Evolutionary conservation across 2,113 vertebrate genomes (phyloP).

Genomic region (Podarcis cretensis): DNA sequence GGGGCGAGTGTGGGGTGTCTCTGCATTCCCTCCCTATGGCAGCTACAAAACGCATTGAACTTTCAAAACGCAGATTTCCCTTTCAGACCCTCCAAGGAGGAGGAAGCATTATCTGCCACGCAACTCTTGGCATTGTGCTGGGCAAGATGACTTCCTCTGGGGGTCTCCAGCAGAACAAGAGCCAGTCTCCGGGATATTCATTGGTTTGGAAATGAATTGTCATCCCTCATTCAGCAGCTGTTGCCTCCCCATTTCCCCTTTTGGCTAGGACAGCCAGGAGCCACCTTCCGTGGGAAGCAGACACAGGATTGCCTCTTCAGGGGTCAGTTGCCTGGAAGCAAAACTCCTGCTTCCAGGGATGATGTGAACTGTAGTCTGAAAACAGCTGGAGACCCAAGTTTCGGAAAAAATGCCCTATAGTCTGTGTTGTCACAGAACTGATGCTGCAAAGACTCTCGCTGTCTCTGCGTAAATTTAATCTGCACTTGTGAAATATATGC

Average conservation of each 20-base stretch:
- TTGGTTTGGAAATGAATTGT: not conserved
- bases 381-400: too few relatives aligned
- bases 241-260: not conserved
- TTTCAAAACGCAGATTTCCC: not conserved
- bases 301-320: not conserved
- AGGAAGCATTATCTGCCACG: not conserved
- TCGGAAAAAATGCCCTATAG: too few relatives aligned
- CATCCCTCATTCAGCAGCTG: not conserved
- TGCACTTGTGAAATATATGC: too few relatives aligned
- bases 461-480: not conserved
- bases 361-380: too few relatives aligned
- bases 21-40: not conserved
- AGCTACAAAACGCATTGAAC: not conserved
- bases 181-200: not conserved
- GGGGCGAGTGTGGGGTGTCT: not conserved
- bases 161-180: not conserved
- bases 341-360: not conserved
- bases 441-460: not conserved
- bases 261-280: not conserved
- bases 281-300: not conserved
- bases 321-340: not conserved
- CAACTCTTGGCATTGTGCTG: not conserved
- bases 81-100: not conserved
- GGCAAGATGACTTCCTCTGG: not conserved
- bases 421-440: not conserved